Evolutionary conservation across 2,797 vertebrate genomes (phyloP), one percentile per base, ranked within the genome.

Genomic region (Oceanodroma leucorhoa): DNA sequence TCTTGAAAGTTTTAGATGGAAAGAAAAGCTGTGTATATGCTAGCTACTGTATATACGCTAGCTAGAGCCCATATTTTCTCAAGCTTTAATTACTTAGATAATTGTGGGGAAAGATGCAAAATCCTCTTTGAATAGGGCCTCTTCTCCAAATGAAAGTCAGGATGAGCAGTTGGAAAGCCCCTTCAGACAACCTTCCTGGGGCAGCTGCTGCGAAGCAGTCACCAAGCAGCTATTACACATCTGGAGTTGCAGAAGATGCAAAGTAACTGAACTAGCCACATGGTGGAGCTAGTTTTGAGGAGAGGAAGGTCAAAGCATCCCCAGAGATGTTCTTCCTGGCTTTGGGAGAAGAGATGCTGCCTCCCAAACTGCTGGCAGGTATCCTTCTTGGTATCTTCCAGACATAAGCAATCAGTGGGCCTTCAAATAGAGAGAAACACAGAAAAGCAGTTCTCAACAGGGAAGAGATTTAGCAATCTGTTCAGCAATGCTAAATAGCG

Each of bases 201-300:
- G 26, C 58, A 60, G 34, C 36, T 87, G 21, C 62, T 70, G 16
- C 17, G 5, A 36, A 66, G 66, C 29, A n/a, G 23, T 20, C 36
- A 16, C 48, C 17, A 4, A 38, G 45, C 38, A 38, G 43, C 38
- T 51, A 0, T 20, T n/a, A 1, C 0, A 1, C 0, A 1, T 2
- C 26, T 12, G 24, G 23, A 32, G 60, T 10, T 9, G 18, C n/a
- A 20, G 77, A 61, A 62, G 29, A 16, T 62, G 77, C 18, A 11
- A 26, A 21, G 10, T 48, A 46, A 12, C 65, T 14, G 46, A 41
- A 29, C 5, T 32, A 61, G 62, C 86, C 94, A 54, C 91, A 45
- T 34, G 94, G 72, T 91, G 95, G 91, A 85, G 89, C 92, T 71
- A 3, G 34, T 32, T 64, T n/a, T 58, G 80, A 81, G 77, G 58